phyloP scores from a whole-genome alignment of 2,888 invertebrate species.

The Temnothorax unifasciatus region DNA sequence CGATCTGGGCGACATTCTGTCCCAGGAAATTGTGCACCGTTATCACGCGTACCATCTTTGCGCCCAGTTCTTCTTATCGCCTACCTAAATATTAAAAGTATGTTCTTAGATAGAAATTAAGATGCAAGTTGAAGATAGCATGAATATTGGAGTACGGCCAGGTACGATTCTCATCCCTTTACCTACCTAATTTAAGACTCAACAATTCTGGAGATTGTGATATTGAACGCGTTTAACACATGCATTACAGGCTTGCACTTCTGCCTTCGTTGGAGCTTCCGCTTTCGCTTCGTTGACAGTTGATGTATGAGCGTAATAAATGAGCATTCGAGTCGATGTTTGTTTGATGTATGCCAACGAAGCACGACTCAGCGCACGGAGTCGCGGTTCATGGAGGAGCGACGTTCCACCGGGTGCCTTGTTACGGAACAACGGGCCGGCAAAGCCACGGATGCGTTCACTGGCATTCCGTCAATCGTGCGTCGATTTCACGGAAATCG shows the following conservation, averaged over 20 bases:
- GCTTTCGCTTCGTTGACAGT: conserved; percentile 37
- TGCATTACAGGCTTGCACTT: not conserved
- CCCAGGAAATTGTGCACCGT: conserved; percentile 90
- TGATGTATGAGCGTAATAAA: not conserved
- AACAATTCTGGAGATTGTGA: not conserved
- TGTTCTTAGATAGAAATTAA: no score
- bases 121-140: not conserved
- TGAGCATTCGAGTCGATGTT: conserved; percentile 3
- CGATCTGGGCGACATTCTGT: conserved; percentile 89
- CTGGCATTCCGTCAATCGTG: conserved; percentile 19
- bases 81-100: not conserved
- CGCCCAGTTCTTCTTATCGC: not conserved
- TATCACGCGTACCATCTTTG: conserved; percentile 90
- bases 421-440: not conserved
- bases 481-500: not conserved
- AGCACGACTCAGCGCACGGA: conserved; percentile 1
- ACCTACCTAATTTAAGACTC: not conserved
- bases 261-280: not conserved
- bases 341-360: not conserved
- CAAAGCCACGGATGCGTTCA: not conserved
- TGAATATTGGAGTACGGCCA: not conserved
- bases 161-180: not conserved
- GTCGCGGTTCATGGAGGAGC: not conserved
- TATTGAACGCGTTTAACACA: not conserved
- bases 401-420: not conserved